Conservation (phyloP, 37 sponge, comb jelly and placozoan genomes). For the Halisarca cf. caerulea region DNA sequence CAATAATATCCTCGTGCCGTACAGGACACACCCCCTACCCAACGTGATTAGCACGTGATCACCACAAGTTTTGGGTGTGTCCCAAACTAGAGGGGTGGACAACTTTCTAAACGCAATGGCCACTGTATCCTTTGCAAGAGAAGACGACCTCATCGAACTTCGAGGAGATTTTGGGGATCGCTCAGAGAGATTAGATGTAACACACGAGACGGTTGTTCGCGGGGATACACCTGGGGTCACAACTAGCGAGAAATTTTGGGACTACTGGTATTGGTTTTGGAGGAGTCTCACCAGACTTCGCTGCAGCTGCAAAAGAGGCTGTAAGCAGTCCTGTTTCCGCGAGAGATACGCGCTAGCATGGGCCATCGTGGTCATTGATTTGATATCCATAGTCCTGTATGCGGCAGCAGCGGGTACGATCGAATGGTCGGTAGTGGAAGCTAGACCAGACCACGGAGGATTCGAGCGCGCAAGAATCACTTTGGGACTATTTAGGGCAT, state of each 20-base stretch:
- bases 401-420: conserved; percentile 3
- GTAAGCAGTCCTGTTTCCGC: conserved; percentile 17
- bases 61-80: conserved; percentile 11
- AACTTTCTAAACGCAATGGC: neutral
- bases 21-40: neutral
- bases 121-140: neutral
- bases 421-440: conserved; percentile 3
- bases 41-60: neutral
- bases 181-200: neutral
- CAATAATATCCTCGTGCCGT: too few relatives aligned
- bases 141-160: neutral
- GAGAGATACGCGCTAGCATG: conserved; percentile 25
- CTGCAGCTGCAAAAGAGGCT: conserved; percentile 13
- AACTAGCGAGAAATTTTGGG: conserved; percentile 15
- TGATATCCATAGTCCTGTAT: conserved; percentile 13
- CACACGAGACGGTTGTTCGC: conserved; percentile 4
- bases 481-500: neutral
- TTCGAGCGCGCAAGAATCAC: neutral
- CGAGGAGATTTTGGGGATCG: neutral
- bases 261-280: conserved; percentile 24
- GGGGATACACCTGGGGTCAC: neutral
- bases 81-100: neutral
- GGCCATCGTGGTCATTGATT: neutral
- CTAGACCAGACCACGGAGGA: neutral
- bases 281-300: neutral